Percentiles rank a stretch among this genome's conserved stretches.
These are phyloP conservation scores for Shargacucullia verbasci DNA, from an alignment of 2,888 invertebrate genomes.

Conservation along the genomic window DNA sequence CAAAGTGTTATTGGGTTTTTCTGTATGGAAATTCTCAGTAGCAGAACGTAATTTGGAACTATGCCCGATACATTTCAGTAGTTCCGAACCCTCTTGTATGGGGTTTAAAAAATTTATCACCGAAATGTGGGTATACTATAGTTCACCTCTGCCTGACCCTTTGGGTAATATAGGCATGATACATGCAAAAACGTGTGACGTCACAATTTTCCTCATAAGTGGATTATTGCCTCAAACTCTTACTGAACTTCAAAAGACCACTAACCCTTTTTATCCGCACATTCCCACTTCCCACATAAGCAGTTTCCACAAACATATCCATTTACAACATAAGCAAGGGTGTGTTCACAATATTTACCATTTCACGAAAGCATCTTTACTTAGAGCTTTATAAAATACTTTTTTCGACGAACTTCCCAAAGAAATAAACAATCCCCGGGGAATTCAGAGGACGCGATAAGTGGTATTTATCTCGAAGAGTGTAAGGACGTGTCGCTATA, in stretches of 20 bases:
- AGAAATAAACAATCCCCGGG: constrained; percentile 16
- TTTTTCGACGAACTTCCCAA: constrained; percentile 28
- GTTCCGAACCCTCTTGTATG: too few species aligned
- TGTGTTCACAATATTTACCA: constrained; percentile 24
- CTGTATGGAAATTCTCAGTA: too few species aligned
- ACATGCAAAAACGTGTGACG: too few species aligned
- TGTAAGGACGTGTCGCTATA: constrained; percentile 14
- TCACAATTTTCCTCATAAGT: too few species aligned
- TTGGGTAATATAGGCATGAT: too few species aligned
- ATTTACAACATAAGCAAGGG: constrained; percentile 27
- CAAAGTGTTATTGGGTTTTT: too few species aligned
- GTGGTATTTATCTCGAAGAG: constrained; percentile 50
- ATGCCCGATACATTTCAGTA: too few species aligned
- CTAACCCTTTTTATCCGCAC: background rate
- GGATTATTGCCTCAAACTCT: background rate
- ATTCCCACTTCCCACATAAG: constrained; percentile 9
- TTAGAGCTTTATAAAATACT: constrained; percentile 32
- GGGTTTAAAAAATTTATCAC: too few species aligned
- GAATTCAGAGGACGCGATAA: constrained; percentile 43
- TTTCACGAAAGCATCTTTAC: constrained; percentile 29
- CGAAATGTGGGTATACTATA: too few species aligned
- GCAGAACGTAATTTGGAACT: too few species aligned
- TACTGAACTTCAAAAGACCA: constrained; percentile 7
- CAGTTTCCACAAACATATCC: constrained; percentile 21
- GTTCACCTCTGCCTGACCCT: too few species aligned